Evolutionary conservation across 1,140 invertebrate genomes (phyloP).

Genomic region (Helicoverpa zea): DNA sequence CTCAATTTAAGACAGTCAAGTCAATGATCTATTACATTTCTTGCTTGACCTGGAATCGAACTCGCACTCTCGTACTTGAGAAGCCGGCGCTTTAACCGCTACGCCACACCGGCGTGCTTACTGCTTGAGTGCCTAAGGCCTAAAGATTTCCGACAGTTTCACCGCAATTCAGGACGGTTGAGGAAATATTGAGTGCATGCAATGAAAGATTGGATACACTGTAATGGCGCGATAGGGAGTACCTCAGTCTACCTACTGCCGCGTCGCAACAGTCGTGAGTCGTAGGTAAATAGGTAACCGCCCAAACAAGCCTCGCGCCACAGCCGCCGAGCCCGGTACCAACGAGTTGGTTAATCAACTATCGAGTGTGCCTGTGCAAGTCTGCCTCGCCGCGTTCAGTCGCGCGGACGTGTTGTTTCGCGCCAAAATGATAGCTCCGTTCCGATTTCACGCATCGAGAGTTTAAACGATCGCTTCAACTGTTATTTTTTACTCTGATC

Average conservation of each 20-base stretch:
- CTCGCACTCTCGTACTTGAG: no score
- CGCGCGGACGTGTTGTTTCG: conserved; percentile 63
- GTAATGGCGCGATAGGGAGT: not conserved
- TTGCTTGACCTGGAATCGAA: no score
- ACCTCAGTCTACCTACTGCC: conserved; percentile 19
- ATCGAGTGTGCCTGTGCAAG: conserved; percentile 32
- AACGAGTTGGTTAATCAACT: conserved; percentile 13
- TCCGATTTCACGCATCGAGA: conserved; percentile 64
- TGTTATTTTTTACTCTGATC: conserved; percentile 65
- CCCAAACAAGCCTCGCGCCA: conserved; percentile 46
- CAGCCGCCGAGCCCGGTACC: conserved; percentile 13
- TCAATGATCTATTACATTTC: no score
- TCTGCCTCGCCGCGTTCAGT: conserved; percentile 61
- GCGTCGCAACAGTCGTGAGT: conserved; percentile 42
- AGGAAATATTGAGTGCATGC: conserved; percentile 23
- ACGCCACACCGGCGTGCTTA: no score
- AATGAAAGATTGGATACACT: conserved; percentile 10
- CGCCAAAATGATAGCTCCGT: conserved; percentile 68
- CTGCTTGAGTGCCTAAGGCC: no score
- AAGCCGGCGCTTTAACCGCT: no score
- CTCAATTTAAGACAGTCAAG: no score
- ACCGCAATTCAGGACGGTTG: not conserved
- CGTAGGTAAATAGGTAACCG: conserved; percentile 29
- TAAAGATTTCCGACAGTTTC: no score
- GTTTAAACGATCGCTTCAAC: conserved; percentile 58